Evolutionary conservation across 2,113 vertebrate species (phyloP).

Genomic region (Barnardius zonarius): DNA sequence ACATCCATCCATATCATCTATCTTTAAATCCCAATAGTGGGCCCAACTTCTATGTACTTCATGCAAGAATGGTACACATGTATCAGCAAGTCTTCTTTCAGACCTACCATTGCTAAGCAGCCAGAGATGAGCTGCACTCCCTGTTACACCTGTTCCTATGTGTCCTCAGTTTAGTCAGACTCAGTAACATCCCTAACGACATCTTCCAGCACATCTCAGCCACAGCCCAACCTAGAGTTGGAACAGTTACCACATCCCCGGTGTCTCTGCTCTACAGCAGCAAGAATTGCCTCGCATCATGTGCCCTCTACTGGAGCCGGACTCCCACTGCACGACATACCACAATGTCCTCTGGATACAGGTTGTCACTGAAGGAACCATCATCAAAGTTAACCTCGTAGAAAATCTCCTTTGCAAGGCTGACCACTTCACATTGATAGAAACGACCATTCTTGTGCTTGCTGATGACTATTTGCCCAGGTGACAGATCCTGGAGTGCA

Average conservation of each 20-base stretch:
- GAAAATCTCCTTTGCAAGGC: conserved; percentile 93
- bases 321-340: conserved; percentile 67
- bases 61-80: not conserved
- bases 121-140: not conserved
- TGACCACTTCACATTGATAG: conserved; percentile 95
- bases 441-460: conserved; percentile 98
- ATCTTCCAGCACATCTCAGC: not conserved
- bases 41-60: not conserved
- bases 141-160: not conserved
- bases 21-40: not conserved
- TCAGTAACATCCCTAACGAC: not conserved
- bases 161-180: not conserved
- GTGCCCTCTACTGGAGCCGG: not conserved
- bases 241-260: not conserved
- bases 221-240: not conserved
- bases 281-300: not conserved
- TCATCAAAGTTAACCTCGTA: conserved; percentile 98
- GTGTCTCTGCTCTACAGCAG: not conserved
- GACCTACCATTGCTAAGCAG: not conserved
- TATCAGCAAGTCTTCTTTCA: not conserved
- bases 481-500: conserved; percentile 86
- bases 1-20: not conserved
- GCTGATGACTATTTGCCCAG: conserved; percentile 93
- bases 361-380: conserved; percentile 96
- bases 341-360: conserved; percentile 97